Evolutionary conservation across 2,113 vertebrate species (phyloP), one percentile per base, ranked within the genome.

Genomic region (Daboia siamensis): DNA sequence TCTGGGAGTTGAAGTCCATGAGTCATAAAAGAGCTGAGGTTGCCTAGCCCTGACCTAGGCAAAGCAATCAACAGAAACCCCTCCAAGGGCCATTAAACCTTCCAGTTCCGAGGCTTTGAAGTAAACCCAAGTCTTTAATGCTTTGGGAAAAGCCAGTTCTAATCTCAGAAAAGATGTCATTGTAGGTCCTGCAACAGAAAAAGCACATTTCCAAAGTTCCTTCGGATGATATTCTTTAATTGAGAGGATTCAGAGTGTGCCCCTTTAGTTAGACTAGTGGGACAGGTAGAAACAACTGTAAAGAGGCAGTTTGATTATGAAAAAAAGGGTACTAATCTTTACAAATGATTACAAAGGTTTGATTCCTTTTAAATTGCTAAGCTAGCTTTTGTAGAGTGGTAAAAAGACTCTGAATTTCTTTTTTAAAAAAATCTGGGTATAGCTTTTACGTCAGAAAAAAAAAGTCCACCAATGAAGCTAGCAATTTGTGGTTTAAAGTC

Each of bases 401-500:
- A 86, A 86, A 46, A 94, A n/a, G 46, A 11, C 87, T 91, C 80
- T 91, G 92, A 61, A n/a, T 91, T 92, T 91, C 87, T 96, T 93
- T 94, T 20, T 20, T 55, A 0, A 59, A 90, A 90, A 57, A 59
- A 91, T 93, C 92, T 44, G 93, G 61, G 52, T 94, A 54, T 91
- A 92, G 93, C 95, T 80, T 93, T 90, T 39, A 93, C 80, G 84
- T 90, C 48, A 94, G 59, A 85, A 89, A 86, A 91, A 92, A 89
- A 94, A 89, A 69, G 11, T 33, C 54, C 91, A 90, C 44, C 2
- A 48, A 89, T 80, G 93, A 95, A 90, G 94, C 93, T 87, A 93
- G 91, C 90, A 94, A 95, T 96, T 94, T 90, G 85, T 87, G 87
- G 57, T 46, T 54, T 95, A 48, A 85, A n/a, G n/a, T 26, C 9